These are phyloP conservation scores for Hypothenemus hampei DNA, from an alignment of 1,140 invertebrate species.

Conservation along the genomic window DNA sequence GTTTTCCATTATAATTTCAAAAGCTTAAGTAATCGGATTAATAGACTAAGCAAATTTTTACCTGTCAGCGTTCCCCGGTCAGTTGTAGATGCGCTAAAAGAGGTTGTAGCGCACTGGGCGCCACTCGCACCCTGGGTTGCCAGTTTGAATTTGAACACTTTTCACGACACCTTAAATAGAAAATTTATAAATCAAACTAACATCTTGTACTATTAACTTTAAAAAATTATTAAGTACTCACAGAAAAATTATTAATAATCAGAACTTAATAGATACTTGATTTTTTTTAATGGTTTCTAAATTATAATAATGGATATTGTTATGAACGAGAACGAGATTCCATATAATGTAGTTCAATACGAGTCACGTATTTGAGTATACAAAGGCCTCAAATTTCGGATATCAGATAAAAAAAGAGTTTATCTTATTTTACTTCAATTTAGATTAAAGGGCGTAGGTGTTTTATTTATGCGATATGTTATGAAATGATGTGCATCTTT, in stretches of 20 bases:
- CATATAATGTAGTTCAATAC: too few relatives aligned
- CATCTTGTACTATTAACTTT: background rate
- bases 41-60: conserved; percentile 30
- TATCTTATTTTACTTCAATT: too few relatives aligned
- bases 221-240: background rate
- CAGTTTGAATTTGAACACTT: conserved; percentile 47
- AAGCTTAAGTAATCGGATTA: background rate
- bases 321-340: background rate
- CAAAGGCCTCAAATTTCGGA: too few relatives aligned
- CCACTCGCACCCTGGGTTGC: conserved; percentile 53
- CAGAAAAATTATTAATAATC: background rate
- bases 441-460: too few relatives aligned
- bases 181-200: background rate
- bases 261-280: background rate
- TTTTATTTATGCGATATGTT: too few relatives aligned
- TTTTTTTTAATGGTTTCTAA: background rate
- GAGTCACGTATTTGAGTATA: too few relatives aligned
- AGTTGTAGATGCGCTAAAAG: conserved; percentile 32
- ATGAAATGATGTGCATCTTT: too few relatives aligned
- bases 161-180: conserved; percentile 39
- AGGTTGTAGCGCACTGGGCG: conserved; percentile 45
- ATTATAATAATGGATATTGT: background rate
- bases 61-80: conserved; percentile 53
- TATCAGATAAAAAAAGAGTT: too few relatives aligned
- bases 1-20: background rate